phyloP scores from a whole-genome alignment of 1,140 invertebrate species.

The Solen grandis region DNA sequence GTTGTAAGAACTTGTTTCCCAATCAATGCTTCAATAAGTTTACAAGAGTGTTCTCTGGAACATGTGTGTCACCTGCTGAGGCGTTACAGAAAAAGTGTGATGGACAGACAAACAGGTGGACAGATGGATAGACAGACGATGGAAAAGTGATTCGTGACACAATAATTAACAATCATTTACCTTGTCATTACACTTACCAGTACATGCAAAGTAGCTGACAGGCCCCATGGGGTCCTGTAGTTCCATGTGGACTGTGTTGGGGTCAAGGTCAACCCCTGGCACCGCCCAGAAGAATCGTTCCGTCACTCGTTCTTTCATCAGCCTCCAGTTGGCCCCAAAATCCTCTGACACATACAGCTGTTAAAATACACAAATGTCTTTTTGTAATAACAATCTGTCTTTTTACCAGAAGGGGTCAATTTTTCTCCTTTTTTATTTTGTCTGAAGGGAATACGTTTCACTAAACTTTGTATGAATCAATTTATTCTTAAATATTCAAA shows the following conservation, averaged over 20 bases:
- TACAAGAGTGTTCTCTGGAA: too few relatives aligned
- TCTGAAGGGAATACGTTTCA: background rate
- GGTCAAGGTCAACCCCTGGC: slow-evolving; percentile 62
- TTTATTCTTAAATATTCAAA: background rate
- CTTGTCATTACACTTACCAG: too few relatives aligned
- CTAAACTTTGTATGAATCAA: background rate
- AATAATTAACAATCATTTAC: too few relatives aligned
- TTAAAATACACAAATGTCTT: background rate
- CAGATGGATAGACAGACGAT: too few relatives aligned
- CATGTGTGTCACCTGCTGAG: too few relatives aligned
- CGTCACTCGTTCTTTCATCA: slow-evolving; percentile 88
- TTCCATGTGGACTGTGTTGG: slow-evolving; percentile 84
- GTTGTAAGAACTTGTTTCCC: too few relatives aligned
- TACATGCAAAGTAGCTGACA: slow-evolving; percentile 29
- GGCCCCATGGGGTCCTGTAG: slow-evolving; percentile 54
- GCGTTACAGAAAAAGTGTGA: too few relatives aligned
- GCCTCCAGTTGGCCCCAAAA: slow-evolving; percentile 86
- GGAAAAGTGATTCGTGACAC: too few relatives aligned
- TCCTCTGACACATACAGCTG: slow-evolving; percentile 89
- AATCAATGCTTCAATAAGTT: too few relatives aligned
- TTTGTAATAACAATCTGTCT: background rate
- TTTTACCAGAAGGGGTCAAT: background rate
- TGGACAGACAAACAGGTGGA: too few relatives aligned
- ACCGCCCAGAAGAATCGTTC: slow-evolving; percentile 85
- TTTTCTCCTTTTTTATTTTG: background rate